A percentile compares a stretch with the other conserved stretches of the same genome.
phyloP scores from a whole-genome alignment of 53 echinoderm and acorn worm genomes.

The Apostichopus leukothele region DNA sequence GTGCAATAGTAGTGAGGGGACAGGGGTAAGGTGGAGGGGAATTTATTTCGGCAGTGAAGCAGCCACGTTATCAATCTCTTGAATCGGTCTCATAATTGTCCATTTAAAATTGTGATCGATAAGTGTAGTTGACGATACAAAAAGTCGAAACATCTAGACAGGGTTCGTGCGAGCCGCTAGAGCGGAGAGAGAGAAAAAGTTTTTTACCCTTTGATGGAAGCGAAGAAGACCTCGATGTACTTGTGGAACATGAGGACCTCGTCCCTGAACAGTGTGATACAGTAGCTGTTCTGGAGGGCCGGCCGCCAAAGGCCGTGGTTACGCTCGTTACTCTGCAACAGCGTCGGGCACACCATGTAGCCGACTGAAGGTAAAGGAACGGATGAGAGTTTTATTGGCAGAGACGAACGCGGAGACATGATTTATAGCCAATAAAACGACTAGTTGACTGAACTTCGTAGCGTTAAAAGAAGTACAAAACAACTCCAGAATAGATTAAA shows the following conservation, averaged over 20 bases:
- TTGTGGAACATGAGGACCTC: slow-evolving; percentile 96
- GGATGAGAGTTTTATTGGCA: not conserved
- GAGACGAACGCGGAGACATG: too few species aligned
- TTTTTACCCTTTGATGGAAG: slow-evolving; percentile 93
- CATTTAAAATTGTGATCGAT: too few species aligned
- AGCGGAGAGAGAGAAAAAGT: not conserved
- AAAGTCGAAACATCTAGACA: not conserved
- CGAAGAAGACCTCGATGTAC: slow-evolving; percentile 96
- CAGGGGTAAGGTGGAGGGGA: too few species aligned
- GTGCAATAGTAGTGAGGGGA: too few species aligned
- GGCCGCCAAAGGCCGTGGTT: slow-evolving; percentile 85
- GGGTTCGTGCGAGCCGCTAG: not conserved
- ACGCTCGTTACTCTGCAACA: slow-evolving; percentile 84
- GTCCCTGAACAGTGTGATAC: slow-evolving; percentile 96
- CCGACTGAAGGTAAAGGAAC: slow-evolving; percentile 65
- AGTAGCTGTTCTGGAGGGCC: slow-evolving; percentile 85
- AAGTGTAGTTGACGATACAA: not conserved
- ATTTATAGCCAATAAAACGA: not conserved
- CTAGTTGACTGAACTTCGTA: too few species aligned
- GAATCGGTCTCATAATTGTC: too few species aligned
- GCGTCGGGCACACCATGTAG: slow-evolving; percentile 92
- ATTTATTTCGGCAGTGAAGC: too few species aligned
- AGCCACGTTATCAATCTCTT: too few species aligned
- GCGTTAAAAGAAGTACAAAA: too few species aligned
- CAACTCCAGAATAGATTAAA: too few species aligned